These are phyloP conservation scores for Stenichneumon culpator DNA, from an alignment of 2,888 invertebrate genomes.

Conservation along the genomic window DNA sequence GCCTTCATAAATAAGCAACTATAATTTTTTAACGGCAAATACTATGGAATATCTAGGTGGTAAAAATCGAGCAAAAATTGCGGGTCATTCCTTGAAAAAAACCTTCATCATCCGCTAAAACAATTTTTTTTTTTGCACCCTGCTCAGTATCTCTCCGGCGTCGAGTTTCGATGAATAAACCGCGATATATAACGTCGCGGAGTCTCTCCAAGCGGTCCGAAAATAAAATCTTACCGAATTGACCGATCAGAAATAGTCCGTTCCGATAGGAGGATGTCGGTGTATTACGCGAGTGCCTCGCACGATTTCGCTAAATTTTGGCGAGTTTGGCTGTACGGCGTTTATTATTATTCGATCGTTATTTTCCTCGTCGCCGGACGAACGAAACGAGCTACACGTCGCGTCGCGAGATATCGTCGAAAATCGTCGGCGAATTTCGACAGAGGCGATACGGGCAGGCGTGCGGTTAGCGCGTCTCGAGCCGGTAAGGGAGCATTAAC, in stretches of 20 bases:
- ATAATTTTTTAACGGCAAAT: no score
- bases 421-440: background rate
- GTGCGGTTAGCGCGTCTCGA: conserved; percentile 30
- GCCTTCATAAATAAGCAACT: no score
- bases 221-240: conserved; percentile 81
- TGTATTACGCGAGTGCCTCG: conserved; percentile 23
- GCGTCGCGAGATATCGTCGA: background rate
- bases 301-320: background rate
- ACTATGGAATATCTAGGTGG: no score
- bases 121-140: background rate
- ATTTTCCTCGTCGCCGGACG: background rate
- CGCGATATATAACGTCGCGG: conserved; percentile 72
- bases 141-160: conserved; percentile 33
- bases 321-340: background rate
- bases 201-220: conserved; percentile 75
- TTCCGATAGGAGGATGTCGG: conserved; percentile 62
- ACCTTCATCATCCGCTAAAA: no score
- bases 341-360: conserved; percentile 29
- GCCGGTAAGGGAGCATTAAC: conserved; percentile 34
- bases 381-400: background rate
- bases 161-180: conserved; percentile 51
- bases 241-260: conserved; percentile 81
- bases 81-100: no score
- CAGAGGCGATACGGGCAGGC: no score
- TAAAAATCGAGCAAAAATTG: no score